Conservation (phyloP, 2,888 invertebrate genomes). For the Nebria brevicollis region DNA sequence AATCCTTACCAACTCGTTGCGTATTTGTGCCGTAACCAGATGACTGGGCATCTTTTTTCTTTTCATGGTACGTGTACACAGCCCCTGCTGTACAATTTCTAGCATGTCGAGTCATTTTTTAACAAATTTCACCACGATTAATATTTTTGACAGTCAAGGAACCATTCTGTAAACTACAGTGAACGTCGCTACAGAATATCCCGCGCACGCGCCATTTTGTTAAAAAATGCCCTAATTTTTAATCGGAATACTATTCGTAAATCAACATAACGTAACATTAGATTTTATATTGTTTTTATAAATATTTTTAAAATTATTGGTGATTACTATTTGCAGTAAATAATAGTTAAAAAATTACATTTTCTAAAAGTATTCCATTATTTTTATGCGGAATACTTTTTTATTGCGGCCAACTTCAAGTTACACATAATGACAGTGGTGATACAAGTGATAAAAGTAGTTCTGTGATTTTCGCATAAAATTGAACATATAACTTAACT, state of each 20-base stretch:
- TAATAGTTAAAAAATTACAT: not conserved
- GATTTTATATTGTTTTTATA: too few species aligned
- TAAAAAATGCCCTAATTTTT: too few species aligned
- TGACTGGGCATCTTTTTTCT: conserved; percentile 92
- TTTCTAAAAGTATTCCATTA: not conserved
- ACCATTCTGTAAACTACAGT: too few species aligned
- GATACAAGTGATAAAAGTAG: conserved; percentile 1
- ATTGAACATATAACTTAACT: not conserved
- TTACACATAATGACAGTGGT: conserved; percentile 4
- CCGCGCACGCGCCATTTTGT: too few species aligned
- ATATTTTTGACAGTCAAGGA: not conserved
- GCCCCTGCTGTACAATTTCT: conserved; percentile 98
- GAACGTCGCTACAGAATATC: too few species aligned
- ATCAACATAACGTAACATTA: too few species aligned
- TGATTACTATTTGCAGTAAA: not conserved
- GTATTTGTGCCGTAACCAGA: conserved; percentile 93
- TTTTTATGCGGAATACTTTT: not conserved
- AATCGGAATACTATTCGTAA: too few species aligned
- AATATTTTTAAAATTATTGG: not conserved
- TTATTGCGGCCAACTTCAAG: not conserved
- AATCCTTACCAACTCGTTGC: conserved; percentile 92
- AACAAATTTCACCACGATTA: too few species aligned
- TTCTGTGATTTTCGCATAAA: not conserved
- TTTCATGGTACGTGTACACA: conserved; percentile 98
- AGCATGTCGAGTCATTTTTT: conserved; percentile 91